These are phyloP conservation scores for Platygyra sinensis DNA, from an alignment of 64 coral and sea anemone genomes.

Conservation along the genomic window DNA sequence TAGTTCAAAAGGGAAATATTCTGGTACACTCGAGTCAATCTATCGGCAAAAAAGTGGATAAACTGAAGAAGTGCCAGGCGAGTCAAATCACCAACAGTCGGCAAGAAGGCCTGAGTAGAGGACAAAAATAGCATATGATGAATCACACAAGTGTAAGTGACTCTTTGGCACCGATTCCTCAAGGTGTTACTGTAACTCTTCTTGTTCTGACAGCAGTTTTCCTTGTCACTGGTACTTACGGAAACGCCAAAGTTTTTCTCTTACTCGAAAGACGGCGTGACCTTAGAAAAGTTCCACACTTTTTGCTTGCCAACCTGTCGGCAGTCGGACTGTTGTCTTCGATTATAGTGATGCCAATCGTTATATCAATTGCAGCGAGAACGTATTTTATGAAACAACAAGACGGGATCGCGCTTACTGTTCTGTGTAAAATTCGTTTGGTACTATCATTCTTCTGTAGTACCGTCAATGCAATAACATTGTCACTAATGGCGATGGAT, in stretches of 20 bases:
- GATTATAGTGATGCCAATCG: background rate
- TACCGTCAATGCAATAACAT: background rate
- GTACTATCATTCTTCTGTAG: slow-evolving; percentile 1
- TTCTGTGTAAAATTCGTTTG: background rate
- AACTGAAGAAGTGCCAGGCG: too few relatives aligned
- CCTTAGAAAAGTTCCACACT: slow-evolving; percentile 13
- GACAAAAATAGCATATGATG: too few relatives aligned
- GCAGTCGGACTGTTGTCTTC: background rate
- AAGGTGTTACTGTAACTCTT: too few relatives aligned
- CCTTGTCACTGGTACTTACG: background rate
- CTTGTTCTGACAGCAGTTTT: background rate
- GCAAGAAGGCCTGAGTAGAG: too few relatives aligned
- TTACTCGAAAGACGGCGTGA: background rate
- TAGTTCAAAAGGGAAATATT: too few relatives aligned
- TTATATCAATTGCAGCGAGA: too few relatives aligned
- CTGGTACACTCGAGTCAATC: too few relatives aligned
- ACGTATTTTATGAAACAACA: background rate
- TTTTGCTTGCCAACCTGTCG: background rate
- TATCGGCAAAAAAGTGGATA: too few relatives aligned
- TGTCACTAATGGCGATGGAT: slow-evolving; percentile 11
- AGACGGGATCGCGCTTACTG: background rate
- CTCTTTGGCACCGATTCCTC: too few relatives aligned
- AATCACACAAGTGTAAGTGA: too few relatives aligned
- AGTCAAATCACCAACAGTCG: too few relatives aligned
- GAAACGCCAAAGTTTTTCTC: background rate